Percentiles rank a stretch among this genome's conserved stretches.
Conservation (phyloP, 2,113 vertebrate species). For the Pseudorectes ferrugineus region DNA sequence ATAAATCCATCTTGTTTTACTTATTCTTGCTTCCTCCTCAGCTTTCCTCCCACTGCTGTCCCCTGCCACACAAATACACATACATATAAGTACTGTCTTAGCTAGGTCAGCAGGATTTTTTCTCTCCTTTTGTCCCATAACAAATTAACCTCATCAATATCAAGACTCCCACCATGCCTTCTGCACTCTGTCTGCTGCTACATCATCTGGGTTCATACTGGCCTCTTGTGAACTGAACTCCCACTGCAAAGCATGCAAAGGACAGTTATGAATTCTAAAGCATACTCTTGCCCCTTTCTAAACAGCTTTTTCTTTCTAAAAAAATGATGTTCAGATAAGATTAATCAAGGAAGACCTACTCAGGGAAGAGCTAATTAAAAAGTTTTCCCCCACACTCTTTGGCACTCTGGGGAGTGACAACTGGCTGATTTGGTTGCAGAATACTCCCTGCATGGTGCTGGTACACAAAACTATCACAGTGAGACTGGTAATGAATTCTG, state of each 20-base stretch:
- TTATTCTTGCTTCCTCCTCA: not conserved
- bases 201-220: not conserved
- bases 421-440: not conserved
- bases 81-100: not conserved
- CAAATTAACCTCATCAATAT: constrained; percentile 32
- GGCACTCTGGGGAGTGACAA: not conserved
- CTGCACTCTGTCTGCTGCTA: not conserved
- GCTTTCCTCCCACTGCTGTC: constrained; percentile 26
- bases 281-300: not conserved
- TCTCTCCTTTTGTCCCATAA: not conserved
- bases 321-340: not conserved
- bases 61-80: not conserved
- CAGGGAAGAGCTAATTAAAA: not conserved
- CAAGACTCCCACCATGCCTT: not conserved
- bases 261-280: not conserved
- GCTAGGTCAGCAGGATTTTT: not conserved
- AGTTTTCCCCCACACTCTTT: not conserved
- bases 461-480: not conserved
- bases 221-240: not conserved
- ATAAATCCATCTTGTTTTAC: constrained; percentile 48
- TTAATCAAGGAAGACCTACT: not conserved
- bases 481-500: not conserved
- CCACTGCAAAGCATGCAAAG: not conserved
- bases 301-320: not conserved
- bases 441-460: not conserved